Conservation (phyloP, 2,797 vertebrate species). For the Epinephelus malabaricus region DNA sequence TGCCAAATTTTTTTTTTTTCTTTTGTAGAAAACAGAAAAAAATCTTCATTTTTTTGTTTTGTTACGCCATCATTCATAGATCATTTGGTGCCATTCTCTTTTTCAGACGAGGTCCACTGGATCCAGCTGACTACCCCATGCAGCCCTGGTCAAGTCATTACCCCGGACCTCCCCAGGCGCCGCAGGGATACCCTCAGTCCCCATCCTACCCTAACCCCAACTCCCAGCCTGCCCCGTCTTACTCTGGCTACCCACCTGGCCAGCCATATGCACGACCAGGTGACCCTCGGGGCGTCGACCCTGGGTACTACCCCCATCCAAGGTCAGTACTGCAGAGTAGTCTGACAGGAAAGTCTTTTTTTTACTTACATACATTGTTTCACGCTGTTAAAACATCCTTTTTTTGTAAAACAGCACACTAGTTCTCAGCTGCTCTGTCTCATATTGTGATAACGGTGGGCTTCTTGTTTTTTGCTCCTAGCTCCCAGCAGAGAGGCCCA, state of each 20-base stretch:
- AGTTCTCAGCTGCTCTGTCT: background rate
- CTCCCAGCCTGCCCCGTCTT: constrained; percentile 62
- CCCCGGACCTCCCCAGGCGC: constrained; percentile 67
- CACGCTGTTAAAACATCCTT: background rate
- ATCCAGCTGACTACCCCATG: constrained; percentile 89
- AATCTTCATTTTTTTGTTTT: too few relatives aligned
- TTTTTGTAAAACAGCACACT: background rate
- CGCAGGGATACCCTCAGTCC: constrained; percentile 86
- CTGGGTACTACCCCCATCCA: constrained; percentile 88
- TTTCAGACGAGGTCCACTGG: constrained; percentile 89
- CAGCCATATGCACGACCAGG: constrained; percentile 84
- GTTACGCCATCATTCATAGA: background rate
- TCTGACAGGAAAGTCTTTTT: background rate
- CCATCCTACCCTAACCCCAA: constrained; percentile 82
- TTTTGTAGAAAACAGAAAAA: background rate
- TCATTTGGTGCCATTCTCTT: constrained; percentile 38
- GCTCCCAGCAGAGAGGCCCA: constrained; percentile 91
- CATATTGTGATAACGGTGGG: background rate
- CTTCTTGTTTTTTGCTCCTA: constrained; percentile 30
- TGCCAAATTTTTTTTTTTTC: background rate
- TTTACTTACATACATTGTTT: background rate
- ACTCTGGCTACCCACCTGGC: constrained; percentile 79
- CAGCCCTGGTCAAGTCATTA: constrained; percentile 86
- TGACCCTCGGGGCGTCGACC: constrained; percentile 86
- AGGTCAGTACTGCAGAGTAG: constrained; percentile 23